Evolutionary conservation across 2,113 vertebrate species (phyloP).

Genomic region (rabbit (Oryctolagus cuniculus)): DNA sequence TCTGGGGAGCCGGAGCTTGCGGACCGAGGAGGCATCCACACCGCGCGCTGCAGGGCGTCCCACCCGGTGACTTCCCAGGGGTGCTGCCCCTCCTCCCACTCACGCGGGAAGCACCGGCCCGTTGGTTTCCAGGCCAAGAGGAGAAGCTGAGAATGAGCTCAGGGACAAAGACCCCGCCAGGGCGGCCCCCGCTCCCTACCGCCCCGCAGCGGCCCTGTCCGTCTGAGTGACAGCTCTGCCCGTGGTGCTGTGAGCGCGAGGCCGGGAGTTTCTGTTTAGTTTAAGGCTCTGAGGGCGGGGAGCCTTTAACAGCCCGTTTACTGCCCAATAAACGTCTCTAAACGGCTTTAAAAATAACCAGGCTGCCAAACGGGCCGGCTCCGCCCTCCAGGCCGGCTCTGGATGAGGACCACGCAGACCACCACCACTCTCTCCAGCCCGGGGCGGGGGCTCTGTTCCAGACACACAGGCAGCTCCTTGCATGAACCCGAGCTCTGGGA

Average conservation of each 20-base stretch:
- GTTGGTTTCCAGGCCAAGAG: neutral
- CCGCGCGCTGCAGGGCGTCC: neutral
- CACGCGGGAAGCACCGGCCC: neutral
- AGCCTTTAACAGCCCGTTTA: neutral
- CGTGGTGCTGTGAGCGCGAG: rapidly evolving
- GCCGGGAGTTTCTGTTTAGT: neutral
- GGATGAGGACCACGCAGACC: too few relatives aligned
- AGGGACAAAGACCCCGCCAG: neutral
- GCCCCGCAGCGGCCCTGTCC: rapidly evolving
- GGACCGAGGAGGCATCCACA: too few relatives aligned
- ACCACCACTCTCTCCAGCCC: too few relatives aligned
- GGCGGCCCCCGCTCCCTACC: too few relatives aligned
- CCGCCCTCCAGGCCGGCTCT: too few relatives aligned
- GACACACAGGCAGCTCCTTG: neutral
- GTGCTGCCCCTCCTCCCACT: too few relatives aligned
- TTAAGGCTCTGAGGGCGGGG: neutral
- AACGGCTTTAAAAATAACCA: neutral
- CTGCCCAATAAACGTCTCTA: neutral
- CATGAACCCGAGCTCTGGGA: neutral
- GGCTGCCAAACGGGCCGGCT: neutral
- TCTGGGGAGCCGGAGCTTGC: too few relatives aligned
- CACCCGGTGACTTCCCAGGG: neutral
- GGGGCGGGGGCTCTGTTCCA: neutral
- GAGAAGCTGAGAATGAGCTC: neutral
- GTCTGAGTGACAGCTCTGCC: too few relatives aligned